Evolutionary conservation across 2,888 invertebrate genomes (phyloP).

Genomic region (Pyrgus malvae): DNA sequence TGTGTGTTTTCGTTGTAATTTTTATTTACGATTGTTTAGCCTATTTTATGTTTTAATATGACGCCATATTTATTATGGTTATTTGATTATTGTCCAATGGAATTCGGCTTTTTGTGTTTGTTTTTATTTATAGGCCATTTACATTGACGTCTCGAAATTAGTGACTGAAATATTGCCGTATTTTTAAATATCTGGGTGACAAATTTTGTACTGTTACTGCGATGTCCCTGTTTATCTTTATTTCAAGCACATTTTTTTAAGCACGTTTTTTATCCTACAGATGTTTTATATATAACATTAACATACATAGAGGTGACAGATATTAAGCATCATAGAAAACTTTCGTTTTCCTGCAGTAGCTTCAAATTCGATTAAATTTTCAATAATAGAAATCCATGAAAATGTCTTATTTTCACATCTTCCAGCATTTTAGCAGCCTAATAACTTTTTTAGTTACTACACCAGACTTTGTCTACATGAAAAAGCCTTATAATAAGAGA

Average conservation of each 20-base stretch:
- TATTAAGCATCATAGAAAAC: too few relatives aligned
- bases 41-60: constrained; percentile 81
- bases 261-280: too few relatives aligned
- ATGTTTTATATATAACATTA: too few relatives aligned
- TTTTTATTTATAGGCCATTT: constrained; percentile 58
- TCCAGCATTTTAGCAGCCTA: too few relatives aligned
- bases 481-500: too few relatives aligned
- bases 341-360: too few relatives aligned
- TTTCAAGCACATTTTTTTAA: background rate
- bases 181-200: constrained; percentile 31
- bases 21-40: constrained; percentile 81
- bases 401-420: too few relatives aligned
- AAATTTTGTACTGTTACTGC: constrained; percentile 30
- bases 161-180: constrained; percentile 41
- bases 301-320: too few relatives aligned
- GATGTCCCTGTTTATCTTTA: constrained; percentile 2
- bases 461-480: too few relatives aligned
- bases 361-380: too few relatives aligned
- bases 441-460: too few relatives aligned
- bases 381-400: too few relatives aligned
- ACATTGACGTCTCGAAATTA: constrained; percentile 55
- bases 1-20: constrained; percentile 75
- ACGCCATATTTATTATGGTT: constrained; percentile 70
- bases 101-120: constrained; percentile 56
- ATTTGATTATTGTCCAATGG: constrained; percentile 55